Evolutionary conservation across 2,113 vertebrate species (phyloP).

Genomic region (Rhinolophus sinicus): DNA sequence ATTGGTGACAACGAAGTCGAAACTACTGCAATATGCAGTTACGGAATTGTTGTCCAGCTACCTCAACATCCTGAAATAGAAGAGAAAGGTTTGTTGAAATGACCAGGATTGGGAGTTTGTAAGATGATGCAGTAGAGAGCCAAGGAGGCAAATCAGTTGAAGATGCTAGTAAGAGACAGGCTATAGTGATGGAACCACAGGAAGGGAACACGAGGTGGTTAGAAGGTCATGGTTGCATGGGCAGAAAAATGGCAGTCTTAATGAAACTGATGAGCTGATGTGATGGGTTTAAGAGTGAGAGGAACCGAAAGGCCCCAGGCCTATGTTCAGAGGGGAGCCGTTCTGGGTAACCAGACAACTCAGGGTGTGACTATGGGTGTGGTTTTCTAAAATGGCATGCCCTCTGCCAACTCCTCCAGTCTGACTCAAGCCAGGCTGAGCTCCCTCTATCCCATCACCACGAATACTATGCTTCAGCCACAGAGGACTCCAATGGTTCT

Average conservation of each 20-base stretch:
- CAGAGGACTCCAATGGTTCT: not conserved
- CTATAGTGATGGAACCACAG: not conserved
- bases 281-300: not conserved
- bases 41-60: not conserved
- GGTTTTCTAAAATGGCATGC: not conserved
- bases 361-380: not conserved
- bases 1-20: not conserved
- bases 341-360: not conserved
- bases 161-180: not conserved
- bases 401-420: not conserved
- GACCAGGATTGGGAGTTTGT: not conserved
- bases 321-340: not conserved
- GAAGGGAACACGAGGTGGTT: not conserved
- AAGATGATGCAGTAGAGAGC: not conserved
- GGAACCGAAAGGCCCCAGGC: not conserved
- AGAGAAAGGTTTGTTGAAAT: not conserved
- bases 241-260: not conserved
- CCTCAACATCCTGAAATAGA: not conserved
- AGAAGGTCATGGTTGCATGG: not conserved
- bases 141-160: not conserved
- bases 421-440: not conserved
- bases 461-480: accelerated
- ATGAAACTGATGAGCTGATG: not conserved
- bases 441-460: not conserved
- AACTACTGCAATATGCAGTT: not conserved